These are phyloP conservation scores for Rotaria sp. DNA, from an alignment of 2,888 invertebrate species.

Conservation along the genomic window DNA sequence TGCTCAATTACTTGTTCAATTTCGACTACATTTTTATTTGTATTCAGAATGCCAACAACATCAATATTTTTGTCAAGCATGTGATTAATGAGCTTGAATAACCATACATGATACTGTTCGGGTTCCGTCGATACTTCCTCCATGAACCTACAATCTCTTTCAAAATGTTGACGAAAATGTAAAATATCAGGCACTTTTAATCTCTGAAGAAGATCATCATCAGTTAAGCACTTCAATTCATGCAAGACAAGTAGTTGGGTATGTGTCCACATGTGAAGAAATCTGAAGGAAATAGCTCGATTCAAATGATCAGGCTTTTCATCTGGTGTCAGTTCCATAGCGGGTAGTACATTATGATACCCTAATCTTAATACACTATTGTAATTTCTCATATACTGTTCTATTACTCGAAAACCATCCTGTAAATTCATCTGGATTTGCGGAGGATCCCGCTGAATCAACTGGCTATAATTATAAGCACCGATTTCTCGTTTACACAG, in stretches of 20 bases:
- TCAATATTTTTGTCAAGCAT: no score
- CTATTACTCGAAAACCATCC: not conserved
- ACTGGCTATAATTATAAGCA: not conserved
- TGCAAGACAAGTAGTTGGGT: not conserved
- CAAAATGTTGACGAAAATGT: not conserved
- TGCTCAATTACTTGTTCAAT: not conserved
- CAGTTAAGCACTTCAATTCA: not conserved
- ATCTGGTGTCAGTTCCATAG: not conserved
- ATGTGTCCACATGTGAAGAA: not conserved
- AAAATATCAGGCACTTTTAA: no score
- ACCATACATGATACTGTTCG: not conserved
- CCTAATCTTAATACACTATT: not conserved
- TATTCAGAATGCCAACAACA: not conserved
- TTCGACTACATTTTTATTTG: not conserved
- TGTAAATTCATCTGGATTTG: not conserved
- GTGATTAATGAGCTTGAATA: not conserved
- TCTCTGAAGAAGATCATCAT: no score
- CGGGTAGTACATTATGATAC: not conserved
- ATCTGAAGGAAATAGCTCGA: not conserved
- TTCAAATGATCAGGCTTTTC: not conserved
- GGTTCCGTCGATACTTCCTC: not conserved
- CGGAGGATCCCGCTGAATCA: not conserved
- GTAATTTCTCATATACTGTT: not conserved
- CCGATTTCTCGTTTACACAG: not conserved
- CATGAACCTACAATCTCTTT: not conserved